Conservation (phyloP, 2,888 invertebrate species). For the Lochmaea capreae region DNA sequence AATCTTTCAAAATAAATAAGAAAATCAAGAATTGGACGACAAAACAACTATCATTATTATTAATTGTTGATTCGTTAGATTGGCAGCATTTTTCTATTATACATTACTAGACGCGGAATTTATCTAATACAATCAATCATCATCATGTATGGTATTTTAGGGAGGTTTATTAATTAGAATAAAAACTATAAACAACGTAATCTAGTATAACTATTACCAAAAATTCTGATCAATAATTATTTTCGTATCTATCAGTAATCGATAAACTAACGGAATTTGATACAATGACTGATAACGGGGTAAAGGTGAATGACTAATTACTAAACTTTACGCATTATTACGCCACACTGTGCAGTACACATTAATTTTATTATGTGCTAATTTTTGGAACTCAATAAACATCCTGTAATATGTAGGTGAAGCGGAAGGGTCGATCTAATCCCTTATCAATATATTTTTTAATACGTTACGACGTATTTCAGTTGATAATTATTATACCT, state of each 20-base stretch:
- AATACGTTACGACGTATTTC: background rate
- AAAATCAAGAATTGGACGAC: too few species aligned
- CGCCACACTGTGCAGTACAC: background rate
- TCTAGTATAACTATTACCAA: background rate
- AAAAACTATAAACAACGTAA: constrained; percentile 2
- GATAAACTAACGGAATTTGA: background rate
- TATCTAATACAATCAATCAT: constrained; percentile 1
- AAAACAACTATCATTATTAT: background rate
- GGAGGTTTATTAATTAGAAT: background rate
- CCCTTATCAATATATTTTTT: background rate
- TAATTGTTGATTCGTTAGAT: background rate
- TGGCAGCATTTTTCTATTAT: too few species aligned
- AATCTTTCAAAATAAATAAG: too few species aligned
- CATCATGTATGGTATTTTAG: background rate
- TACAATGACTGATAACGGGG: background rate
- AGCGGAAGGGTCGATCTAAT: background rate
- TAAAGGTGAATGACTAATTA: background rate
- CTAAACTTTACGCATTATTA: background rate
- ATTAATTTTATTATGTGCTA: background rate
- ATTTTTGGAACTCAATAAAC: background rate
- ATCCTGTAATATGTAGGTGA: background rate
- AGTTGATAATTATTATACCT: background rate
- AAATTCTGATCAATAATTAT: background rate
- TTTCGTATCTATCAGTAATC: background rate
- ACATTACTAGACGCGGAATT: background rate